Base-by-base conservation (phyloP, 1,140 invertebrate genomes). In the Oscheius sp. region DNA sequence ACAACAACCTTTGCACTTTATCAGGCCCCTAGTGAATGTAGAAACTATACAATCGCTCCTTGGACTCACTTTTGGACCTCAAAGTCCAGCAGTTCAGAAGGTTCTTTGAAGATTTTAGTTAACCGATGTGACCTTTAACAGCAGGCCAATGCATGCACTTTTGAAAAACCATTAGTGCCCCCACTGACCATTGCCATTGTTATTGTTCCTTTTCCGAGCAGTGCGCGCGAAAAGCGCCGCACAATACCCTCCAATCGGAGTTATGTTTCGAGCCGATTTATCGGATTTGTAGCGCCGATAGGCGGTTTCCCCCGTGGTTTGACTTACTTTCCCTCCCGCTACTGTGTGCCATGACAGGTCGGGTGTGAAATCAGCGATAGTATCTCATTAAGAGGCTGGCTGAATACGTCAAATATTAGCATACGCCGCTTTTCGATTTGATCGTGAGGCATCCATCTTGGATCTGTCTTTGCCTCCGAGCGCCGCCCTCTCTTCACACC, bases 231-330 rank as follows among this genome's bases (percentile, higher is more conserved):
- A 55, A 55, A 55, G 49, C 7, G 7, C 23, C 49, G 7, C 49
- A 55, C 49, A 55, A 55, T 55, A 55, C 49, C 49, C 38, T 23
- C n/a, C 49, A 55, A 55, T 55, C 49, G 49, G 49, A 55, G 49
- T 7, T 23, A 55, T 23, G 28, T 55, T 55, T 23, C 49, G 49
- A 55, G 49, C 49, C 49, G 49, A 55, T 55, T 55, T 7, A 55
- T 55, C 15, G 49, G 49, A 55, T 55, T 55, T 55, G 38, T 42
- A n/a, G 10, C 38, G 38, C n/a, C n/a, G n/a, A n/a, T n/a, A n/a
- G n/a, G n/a, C n/a, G n/a, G n/a, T n/a, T n/a, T 42, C 10, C 38
- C 38, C 38, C 38, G 38, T 42, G n/a, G 38, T 55, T 15, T 55
- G 7, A 4, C 49, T 4, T 26, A 23, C 23, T 55, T 26, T 55